Evolutionary conservation across 2,113 vertebrate genomes (phyloP), one percentile per base, ranked within the genome.

Genomic region (Chinchilla lanigera): DNA sequence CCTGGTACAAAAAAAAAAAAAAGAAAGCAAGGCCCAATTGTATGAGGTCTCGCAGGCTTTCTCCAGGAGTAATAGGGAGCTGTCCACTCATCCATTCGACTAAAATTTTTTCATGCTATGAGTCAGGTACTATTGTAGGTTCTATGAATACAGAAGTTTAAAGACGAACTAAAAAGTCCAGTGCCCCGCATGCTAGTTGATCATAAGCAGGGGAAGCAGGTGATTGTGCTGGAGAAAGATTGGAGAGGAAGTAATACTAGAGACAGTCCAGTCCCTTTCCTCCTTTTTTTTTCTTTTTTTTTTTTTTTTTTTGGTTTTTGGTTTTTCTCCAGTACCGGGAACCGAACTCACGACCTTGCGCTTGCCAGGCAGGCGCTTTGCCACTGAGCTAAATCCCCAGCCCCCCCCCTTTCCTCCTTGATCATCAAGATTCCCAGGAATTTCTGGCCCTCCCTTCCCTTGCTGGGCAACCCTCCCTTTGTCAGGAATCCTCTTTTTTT

Each of bases 121-220:
- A 93, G 56, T 63, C 28, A 81, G 52, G 56, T 33, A 60, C 73
- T 77, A 13, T 44, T 41, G 44, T 41, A 69, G 54, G 78, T 41
- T 90, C 69, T 67, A 54, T 16, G 16, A 93, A 88, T 47, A 88
- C 7, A 81, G n/a, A 95, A 81, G 58, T 93, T 85, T 93, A 41
- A 94, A 85, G 93, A 60, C 44, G 30, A 56, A 38, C 22, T 86
- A 0, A 63, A n/a, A 71, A 56, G 22, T 67, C 28, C 9, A 54
- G 4, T 65, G 14, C 0, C 17, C 24, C 71, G 17, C 35, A 26
- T 12, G 16, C 33, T 24, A 56, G 52, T 28, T 52, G 41, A 41
- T 91, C 81, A 50, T 56, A 52, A 93, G 77, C 16, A 80, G 38
- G 89, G 60, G 44, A 96, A 93, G 47, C 58, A 89, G 87, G 54